Base-by-base conservation (phyloP, 2,113 vertebrate species). In the Verasper variegatus region DNA sequence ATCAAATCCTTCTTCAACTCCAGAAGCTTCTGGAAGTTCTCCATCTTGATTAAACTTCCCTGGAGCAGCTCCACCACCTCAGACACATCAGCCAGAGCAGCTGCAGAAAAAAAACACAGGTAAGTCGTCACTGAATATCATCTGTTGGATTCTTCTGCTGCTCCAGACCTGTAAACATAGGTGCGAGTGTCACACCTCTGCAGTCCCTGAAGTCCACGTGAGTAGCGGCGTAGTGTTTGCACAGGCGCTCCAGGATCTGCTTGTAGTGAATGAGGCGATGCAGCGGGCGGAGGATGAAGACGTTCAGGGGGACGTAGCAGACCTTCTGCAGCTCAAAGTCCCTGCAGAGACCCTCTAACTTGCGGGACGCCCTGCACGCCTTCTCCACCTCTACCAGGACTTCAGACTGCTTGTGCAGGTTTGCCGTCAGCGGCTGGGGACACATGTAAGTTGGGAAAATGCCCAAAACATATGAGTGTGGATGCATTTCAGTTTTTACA, bases 291-390 rank as follows among this genome's bases (percentile, higher is more conserved):
- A 99, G 96, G 1, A 99, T 94, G 92, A 99, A 99, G 76, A 96
- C 95, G 57, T 97, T 99, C 83, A 99, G 95, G 5, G 98, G 97
- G 82, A 99, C 86, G 90, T 99, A 99, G 85, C 98, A 99, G 82
- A 97, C 98, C 83, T 99, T 99, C 84, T 99, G 97, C 88, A 97
- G 94, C 87, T 99, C 98, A 63, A 99, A 99, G 87, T 99, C 97
- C 68, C 97, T 92, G 94, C 96, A 98, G 55, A 97, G 86, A 21
- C 52, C 90, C 89, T 98, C 96, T 89, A 99, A 83, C 88, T 91
- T 93, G 67, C 95, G 95, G 1, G 96, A 98, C 14, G 82, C 88
- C 86, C 91, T 94, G 83, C 97, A 96, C 0, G 93, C 92, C 0
- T 93, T 95, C 88, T 99, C 97, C 92, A 99, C 78, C 56, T 97